Evolutionary conservation across 2,888 invertebrate species (phyloP).

Genomic region (Mycalesis mineus): DNA sequence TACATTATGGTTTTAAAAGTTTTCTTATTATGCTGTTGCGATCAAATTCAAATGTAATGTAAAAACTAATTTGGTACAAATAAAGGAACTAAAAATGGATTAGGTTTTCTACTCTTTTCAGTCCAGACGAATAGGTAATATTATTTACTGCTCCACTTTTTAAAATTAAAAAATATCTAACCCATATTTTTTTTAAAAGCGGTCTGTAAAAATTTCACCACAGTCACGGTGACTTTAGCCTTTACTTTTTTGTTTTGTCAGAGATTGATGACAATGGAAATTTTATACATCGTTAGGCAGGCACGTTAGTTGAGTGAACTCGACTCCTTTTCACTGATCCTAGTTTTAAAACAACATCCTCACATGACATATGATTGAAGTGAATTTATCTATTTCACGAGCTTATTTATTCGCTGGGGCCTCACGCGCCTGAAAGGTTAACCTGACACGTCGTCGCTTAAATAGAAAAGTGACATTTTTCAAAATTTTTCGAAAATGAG

Average conservation of each 20-base stretch:
- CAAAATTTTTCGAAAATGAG: no score
- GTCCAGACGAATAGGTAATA: no score
- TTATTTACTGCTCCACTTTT: conserved; percentile 26
- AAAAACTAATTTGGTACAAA: no score
- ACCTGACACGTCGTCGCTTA: no score
- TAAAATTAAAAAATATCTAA: conserved; percentile 32
- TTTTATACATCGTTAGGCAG: conserved; percentile 78
- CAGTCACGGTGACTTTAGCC: conserved; percentile 62
- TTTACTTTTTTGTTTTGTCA: conserved; percentile 76
- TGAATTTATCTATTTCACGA: not conserved
- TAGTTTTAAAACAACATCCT: conserved; percentile 37
- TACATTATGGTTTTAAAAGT: no score
- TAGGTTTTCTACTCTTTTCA: no score
- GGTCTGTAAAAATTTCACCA: conserved; percentile 64
- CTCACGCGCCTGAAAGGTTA: no score
- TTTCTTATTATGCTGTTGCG: no score
- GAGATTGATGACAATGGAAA: conserved; percentile 79
- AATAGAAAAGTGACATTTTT: no score
- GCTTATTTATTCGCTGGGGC: no score
- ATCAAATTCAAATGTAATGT: no score
- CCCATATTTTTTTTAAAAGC: conserved; percentile 49
- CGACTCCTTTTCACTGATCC: conserved; percentile 64
- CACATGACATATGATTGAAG: not conserved
- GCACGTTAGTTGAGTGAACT: conserved; percentile 69
- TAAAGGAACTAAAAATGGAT: no score